Conservation (phyloP, 2,113 vertebrate species). For the Pangasianodon gigas region DNA sequence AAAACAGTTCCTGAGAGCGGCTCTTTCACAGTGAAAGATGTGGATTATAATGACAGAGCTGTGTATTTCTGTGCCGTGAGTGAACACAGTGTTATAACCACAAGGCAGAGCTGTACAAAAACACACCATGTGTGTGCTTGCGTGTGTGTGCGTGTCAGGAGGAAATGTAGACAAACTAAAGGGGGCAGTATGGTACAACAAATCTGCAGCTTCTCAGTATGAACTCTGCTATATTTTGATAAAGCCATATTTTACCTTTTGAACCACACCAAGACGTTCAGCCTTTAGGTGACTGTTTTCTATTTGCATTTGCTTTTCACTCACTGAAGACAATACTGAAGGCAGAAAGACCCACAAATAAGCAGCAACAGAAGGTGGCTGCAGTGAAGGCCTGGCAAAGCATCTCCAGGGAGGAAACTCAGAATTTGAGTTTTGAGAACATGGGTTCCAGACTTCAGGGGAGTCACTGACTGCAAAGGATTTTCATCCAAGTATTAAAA, state of each 20-base stretch:
- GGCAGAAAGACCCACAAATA: too few species aligned
- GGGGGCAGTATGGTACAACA: not conserved
- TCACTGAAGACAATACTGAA: too few species aligned
- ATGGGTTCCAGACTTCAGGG: too few species aligned
- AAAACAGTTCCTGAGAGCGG: conserved; percentile 7
- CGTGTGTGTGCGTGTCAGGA: not conserved
- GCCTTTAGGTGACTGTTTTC: not conserved
- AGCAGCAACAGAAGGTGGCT: too few species aligned
- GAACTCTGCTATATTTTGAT: too few species aligned
- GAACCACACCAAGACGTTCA: not conserved
- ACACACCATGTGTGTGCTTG: not conserved
- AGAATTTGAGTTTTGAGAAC: too few species aligned
- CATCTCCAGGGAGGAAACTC: too few species aligned
- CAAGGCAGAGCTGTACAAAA: conserved; percentile 42
- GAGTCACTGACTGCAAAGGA: too few species aligned
- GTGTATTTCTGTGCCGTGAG: conserved; percentile 55
- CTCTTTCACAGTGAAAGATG: conserved; percentile 42
- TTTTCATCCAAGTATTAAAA: too few species aligned
- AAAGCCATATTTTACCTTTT: too few species aligned
- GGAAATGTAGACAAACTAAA: not conserved
- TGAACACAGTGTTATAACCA: conserved; percentile 45
- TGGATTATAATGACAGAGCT: conserved; percentile 42
- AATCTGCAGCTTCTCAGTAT: conserved; percentile 27
- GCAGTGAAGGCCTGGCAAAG: too few species aligned
- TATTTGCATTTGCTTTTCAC: not conserved